Evolutionary conservation across 2,113 vertebrate species (phyloP), one percentile per base, ranked within the genome.

Genomic region (Vombatus ursinus): DNA sequence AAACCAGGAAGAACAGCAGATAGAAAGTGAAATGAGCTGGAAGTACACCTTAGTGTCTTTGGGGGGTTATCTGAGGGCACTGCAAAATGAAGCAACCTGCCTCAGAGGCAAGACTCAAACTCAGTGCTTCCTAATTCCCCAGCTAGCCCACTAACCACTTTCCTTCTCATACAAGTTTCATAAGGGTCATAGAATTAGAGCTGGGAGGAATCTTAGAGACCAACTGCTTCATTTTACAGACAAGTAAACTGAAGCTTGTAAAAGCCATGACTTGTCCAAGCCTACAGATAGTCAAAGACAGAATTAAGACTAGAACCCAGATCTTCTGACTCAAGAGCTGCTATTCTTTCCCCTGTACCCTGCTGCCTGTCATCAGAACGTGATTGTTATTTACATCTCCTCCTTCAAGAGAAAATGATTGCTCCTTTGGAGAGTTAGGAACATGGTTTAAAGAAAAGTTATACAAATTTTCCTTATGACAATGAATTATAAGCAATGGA

Each of bases 381-480:
- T 50, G 19, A 91, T 94, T 49, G 22, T 50, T 93, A 26, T 61
- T 95, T 92, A 51, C 47, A n/a, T 14, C 19, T 84, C 68, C 31
- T n/a, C 37, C 19, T 44, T 44, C 19, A 84, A 84, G n/a, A 84
- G 68, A 84, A 84, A 84, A 44, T 8, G 10, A 7, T 84, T 84
- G 1, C 68, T 8, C 19, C 68, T 84, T 84, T 84, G 68, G n/a
- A 84, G 19, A 84, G n/a, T 84, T 84, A 84, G 19, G 19, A 84
- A 44, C 44, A 44, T 84, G n/a, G 68, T 84, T 77, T 84, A 23
- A 84, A 77, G 57, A 77, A 95, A 97, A 94, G 54, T 94, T 51
- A 94, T 50, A 26, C 52, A 50, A 48, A 84, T 49, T 96, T 95
- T 96, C 24, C 31, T 96, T 93, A 91, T 91, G 50, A 92, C 68